phyloP scores from a whole-genome alignment of 2,888 invertebrate genomes.

The Lepidochitona cinerea region DNA sequence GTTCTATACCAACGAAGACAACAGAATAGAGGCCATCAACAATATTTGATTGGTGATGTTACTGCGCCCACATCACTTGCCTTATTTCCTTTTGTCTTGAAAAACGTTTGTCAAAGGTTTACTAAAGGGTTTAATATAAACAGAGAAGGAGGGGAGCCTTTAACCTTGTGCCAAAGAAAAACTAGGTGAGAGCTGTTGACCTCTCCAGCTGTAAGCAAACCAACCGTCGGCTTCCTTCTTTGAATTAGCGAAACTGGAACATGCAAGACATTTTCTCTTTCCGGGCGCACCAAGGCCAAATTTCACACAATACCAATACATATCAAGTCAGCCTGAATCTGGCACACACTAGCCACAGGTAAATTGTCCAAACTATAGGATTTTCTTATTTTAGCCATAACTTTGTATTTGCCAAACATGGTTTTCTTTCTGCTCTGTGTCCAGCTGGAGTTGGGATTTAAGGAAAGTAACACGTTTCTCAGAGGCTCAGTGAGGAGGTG shows the following conservation, averaged over 20 bases:
- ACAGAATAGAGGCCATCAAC: not conserved
- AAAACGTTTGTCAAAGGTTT: not conserved
- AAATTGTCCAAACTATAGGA: not conserved
- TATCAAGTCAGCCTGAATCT: not conserved
- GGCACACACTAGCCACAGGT: not conserved
- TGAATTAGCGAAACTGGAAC: not conserved
- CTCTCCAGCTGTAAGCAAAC: not conserved
- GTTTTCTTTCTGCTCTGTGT: not conserved
- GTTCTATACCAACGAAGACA: not conserved
- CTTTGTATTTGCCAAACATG: slow-evolving; percentile 4
- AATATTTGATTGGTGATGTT: not conserved
- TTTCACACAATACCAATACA: not conserved
- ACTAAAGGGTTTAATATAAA: not conserved
- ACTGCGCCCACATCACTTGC: not conserved
- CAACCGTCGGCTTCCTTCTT: not conserved
- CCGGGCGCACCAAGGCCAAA: not conserved
- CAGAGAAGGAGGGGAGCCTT: not conserved
- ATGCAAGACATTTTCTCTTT: not conserved
- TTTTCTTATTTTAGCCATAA: not conserved
- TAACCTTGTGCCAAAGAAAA: slow-evolving; percentile 7
- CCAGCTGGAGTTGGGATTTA: not conserved
- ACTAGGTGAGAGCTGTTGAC: not conserved
- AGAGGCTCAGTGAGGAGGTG: not conserved
- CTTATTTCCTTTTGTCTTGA: not conserved
- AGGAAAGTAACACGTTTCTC: not conserved